phyloP scores from a whole-genome alignment of 2,113 vertebrate species.

The Talpa occidentalis region DNA sequence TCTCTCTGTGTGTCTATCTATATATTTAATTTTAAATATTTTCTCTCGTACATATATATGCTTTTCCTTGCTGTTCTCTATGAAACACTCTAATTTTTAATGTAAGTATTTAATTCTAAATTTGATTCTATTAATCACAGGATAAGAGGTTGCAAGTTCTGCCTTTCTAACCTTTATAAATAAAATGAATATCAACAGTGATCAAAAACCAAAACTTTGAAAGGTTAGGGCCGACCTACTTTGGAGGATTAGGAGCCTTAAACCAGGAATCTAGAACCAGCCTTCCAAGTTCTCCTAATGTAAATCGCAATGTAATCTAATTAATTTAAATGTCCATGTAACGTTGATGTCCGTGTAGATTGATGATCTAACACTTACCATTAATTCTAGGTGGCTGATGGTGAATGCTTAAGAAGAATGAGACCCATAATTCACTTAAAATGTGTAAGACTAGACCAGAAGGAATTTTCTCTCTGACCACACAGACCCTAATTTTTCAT shows the following conservation, averaged over 20 bases:
- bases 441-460: neutral
- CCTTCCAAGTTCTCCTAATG: neutral
- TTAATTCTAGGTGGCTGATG: slow-evolving; percentile 13
- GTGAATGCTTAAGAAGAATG: slow-evolving; percentile 35
- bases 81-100: neutral
- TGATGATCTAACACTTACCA: slow-evolving; percentile 21
- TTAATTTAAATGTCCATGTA: slow-evolving; percentile 13
- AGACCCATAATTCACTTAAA: slow-evolving; percentile 50
- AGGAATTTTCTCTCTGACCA: slow-evolving; percentile 48
- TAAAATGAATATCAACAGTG: neutral
- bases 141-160: neutral
- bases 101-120: neutral
- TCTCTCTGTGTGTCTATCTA: rapidly evolving
- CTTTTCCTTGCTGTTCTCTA: neutral
- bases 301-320: neutral
- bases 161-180: neutral
- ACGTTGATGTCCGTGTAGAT: too few species aligned
- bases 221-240: neutral
- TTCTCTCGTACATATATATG: neutral
- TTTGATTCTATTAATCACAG: neutral
- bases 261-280: neutral
- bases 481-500: slow-evolving; percentile 40
- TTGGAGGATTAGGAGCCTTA: neutral
- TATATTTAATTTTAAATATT: neutral
- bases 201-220: neutral